Percentiles rank a stretch among this genome's conserved stretches.
phyloP scores from a whole-genome alignment of 1,140 invertebrate genomes.

The Meloidogyne exigua region DNA sequence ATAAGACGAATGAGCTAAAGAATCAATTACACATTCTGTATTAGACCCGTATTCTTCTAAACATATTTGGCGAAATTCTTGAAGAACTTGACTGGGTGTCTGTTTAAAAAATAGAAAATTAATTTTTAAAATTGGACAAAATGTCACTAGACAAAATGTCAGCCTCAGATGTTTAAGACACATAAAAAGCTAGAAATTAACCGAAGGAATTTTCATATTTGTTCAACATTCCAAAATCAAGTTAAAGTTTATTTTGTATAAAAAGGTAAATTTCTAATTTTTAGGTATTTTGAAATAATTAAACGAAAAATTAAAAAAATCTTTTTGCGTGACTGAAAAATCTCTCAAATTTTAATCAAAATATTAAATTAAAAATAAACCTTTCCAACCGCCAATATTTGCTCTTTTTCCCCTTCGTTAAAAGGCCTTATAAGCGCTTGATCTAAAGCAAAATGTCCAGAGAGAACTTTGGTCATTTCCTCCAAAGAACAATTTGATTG shows the following conservation, averaged over 20 bases:
- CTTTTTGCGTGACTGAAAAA: too few species aligned
- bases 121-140: too few species aligned
- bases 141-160: too few species aligned
- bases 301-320: too few species aligned
- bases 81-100: slow-evolving; percentile 41
- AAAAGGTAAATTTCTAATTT: too few species aligned
- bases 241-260: too few species aligned
- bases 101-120: slow-evolving; percentile 29
- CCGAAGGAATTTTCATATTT: too few species aligned
- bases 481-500: slow-evolving; percentile 40
- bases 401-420: not conserved
- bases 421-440: slow-evolving; percentile 72
- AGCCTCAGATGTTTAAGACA: too few species aligned
- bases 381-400: slow-evolving; percentile 27
- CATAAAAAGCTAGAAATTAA: too few species aligned
- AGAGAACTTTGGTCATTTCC: slow-evolving; percentile 72
- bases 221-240: too few species aligned
- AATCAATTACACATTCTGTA: slow-evolving; percentile 23
- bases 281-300: too few species aligned
- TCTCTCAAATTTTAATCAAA: too few species aligned
- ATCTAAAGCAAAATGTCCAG: slow-evolving; percentile 86
- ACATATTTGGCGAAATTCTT: slow-evolving; percentile 41
- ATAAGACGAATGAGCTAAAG: slow-evolving; percentile 49
- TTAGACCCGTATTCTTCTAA: slow-evolving; percentile 13
- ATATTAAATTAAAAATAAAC: not conserved